Base-by-base conservation (phyloP, 2,888 invertebrate species). In the Cheilosia pagana region DNA sequence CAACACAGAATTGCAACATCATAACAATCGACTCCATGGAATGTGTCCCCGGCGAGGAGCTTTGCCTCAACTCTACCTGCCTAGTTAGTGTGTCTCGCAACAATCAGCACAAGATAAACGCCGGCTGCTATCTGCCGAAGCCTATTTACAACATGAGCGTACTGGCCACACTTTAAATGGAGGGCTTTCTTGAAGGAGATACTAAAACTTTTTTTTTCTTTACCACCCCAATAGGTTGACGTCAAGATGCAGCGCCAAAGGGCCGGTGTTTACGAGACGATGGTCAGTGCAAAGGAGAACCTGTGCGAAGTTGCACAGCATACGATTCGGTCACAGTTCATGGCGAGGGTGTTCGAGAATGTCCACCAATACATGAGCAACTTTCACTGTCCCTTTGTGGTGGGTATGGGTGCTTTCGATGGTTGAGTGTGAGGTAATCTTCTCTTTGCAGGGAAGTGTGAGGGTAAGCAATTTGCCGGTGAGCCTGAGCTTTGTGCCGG, bases 351-450 rank as follows among this genome's bases (percentile, higher is more conserved):
- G n/a, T 63, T 76, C 14, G 57, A 55, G 10, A 25, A 19, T 3
- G 62, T 76, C 16, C 31, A 23, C 14, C 25, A 31, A 19, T 63
- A 63, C 14, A 10, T 78, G 1, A 70, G 1, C 14, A 57, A 52
- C 12, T 76, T 76, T 39, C 31, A 63, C 6, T 76, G 76, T 65
- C 81, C 81, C 28, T 76, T 76, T 25, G 2, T 65, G 57, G 81
- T 81, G 35, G 35, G 35, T 35, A 8, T 28, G 3, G 12, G 35
- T 12, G n/a, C 12, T 35, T 35, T 35, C 12, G 35, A 1, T 25
- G 2, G 2, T 10, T 10, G 41, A 10, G 19, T 39, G 19, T 14
- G 4, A 12, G 16, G 14, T 63, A 12, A 19, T 14, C 16, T 7
- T 65, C 0, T 65, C 12, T 3, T 39, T 59, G n/a, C 10, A 81